These are phyloP conservation scores for Hapalemur alaotrensis DNA, from an alignment of 2,797 vertebrate genomes.

Conservation along the genomic window DNA sequence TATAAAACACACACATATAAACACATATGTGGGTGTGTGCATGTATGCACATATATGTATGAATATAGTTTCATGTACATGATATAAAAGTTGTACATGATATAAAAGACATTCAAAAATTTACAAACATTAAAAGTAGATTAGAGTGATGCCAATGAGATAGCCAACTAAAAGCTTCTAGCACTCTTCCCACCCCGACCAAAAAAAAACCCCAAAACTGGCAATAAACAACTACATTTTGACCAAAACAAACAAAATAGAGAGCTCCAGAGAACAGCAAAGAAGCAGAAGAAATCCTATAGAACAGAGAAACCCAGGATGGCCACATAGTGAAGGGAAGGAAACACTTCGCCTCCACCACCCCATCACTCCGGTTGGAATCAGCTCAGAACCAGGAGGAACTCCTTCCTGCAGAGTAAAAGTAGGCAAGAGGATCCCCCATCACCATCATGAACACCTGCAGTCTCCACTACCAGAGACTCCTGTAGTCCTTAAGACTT, in stretches of 20 bases:
- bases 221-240: neutral
- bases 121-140: neutral
- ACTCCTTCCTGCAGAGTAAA: too few species aligned
- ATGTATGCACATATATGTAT: neutral
- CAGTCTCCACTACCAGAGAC: neutral
- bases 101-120: neutral
- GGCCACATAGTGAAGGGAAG: neutral
- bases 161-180: neutral
- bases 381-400: neutral
- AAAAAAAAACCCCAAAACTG: neutral
- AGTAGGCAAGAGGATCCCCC: neutral
- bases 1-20: too few species aligned
- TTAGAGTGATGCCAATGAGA: neutral
- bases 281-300: neutral
- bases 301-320: neutral
- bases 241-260: neutral
- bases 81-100: neutral
- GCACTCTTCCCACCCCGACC: neutral
- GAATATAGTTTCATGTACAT: neutral
- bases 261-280: neutral
- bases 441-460: neutral
- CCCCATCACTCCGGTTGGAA: neutral
- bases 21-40: neutral
- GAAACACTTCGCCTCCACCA: neutral
- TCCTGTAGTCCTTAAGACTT: neutral